Conservation (phyloP, 2,797 vertebrate genomes). For the Periparus ater region DNA sequence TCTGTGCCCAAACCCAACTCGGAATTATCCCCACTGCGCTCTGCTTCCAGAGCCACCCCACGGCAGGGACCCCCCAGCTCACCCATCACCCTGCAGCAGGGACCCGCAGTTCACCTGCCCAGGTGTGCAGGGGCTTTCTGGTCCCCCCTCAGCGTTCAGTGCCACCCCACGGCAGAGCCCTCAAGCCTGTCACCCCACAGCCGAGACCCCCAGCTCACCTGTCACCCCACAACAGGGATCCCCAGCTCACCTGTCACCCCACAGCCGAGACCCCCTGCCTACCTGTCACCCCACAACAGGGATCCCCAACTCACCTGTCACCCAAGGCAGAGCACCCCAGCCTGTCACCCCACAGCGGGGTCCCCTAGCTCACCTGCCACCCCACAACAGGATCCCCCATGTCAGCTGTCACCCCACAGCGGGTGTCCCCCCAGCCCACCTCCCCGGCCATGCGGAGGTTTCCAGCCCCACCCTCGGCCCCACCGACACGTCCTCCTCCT, state of each 20-base stretch:
- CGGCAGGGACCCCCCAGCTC: not conserved
- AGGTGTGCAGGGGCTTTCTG: not conserved
- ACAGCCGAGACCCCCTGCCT: fast-evolving
- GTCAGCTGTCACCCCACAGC: not conserved
- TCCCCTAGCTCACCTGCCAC: not conserved
- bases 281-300: not conserved
- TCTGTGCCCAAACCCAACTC: not conserved
- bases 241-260: not conserved
- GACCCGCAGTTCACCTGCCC: not conserved
- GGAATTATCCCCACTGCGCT: not conserved
- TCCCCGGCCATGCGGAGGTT: too few relatives aligned
- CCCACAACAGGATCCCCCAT: not conserved
- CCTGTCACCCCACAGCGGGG: not conserved
- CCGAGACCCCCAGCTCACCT: fast-evolving
- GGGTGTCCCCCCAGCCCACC: not conserved
- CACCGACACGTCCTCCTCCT: not conserved
- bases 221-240: fast-evolving
- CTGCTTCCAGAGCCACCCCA: not conserved
- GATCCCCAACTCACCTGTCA: not conserved
- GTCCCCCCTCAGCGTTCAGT: not conserved
- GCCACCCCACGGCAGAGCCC: not conserved
- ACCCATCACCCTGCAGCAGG: not conserved
- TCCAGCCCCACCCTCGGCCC: not conserved
- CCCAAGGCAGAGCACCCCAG: not conserved
- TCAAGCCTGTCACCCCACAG: not conserved